These are phyloP conservation scores for Nothocercus julius DNA, from an alignment of 2,113 vertebrate genomes.

Conservation along the genomic window DNA sequence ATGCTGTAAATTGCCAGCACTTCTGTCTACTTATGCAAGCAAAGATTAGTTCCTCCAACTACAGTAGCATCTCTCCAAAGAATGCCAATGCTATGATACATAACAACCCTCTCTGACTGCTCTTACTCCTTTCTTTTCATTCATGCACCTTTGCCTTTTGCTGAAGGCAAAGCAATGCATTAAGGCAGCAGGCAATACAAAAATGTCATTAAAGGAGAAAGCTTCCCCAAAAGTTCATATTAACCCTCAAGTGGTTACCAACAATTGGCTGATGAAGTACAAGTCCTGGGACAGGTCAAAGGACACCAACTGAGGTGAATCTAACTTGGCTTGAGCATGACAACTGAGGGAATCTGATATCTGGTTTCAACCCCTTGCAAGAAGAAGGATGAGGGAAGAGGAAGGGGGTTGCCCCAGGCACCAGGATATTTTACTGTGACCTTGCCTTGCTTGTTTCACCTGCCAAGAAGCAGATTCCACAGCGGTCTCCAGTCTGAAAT, in stretches of 20 bases:
- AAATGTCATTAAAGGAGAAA: slow-evolving; percentile 36
- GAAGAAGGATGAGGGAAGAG: not conserved
- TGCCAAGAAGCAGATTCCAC: not conserved
- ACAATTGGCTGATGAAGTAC: not conserved
- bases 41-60: slow-evolving; percentile 54
- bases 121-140: slow-evolving; percentile 34
- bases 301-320: not conserved
- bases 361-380: not conserved
- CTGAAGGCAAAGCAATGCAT: slow-evolving; percentile 47
- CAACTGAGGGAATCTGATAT: not conserved
- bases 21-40: slow-evolving; percentile 68
- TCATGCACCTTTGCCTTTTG: slow-evolving; percentile 13
- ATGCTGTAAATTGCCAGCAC: slow-evolving; percentile 65
- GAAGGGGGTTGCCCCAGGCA: not conserved
- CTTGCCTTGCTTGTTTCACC: not conserved
- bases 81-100: slow-evolving; percentile 44
- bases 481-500: not conserved
- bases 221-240: slow-evolving; percentile 11
- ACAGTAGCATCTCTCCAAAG: slow-evolving; percentile 45
- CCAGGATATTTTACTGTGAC: not conserved
- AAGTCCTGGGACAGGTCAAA: not conserved
- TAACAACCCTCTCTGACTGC: slow-evolving; percentile 42
- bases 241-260: not conserved
- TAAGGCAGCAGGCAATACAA: slow-evolving; percentile 21
- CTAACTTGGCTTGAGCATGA: not conserved